phyloP scores from a whole-genome alignment of 2,797 vertebrate species.

The Moxostoma hubbsi region DNA sequence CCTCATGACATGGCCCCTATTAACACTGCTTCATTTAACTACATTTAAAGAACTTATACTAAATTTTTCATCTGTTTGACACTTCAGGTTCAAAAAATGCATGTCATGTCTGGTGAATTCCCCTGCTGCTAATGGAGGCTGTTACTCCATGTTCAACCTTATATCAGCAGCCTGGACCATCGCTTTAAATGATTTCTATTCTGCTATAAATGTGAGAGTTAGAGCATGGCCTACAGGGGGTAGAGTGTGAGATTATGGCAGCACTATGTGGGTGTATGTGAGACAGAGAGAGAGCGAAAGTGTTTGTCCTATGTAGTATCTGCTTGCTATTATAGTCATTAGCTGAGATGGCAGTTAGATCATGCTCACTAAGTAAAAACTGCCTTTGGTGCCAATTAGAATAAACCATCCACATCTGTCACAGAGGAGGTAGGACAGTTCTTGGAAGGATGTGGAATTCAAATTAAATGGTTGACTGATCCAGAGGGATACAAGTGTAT shows the following conservation, averaged over 20 bases:
- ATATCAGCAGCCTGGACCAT: conserved; percentile 26
- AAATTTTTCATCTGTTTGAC: too few relatives aligned
- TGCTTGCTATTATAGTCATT: conserved; percentile 49
- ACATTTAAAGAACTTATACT: too few relatives aligned
- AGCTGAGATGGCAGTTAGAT: conserved; percentile 51
- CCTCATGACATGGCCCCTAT: too few relatives aligned
- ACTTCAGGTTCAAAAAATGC: neutral
- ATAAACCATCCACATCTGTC: conserved; percentile 54
- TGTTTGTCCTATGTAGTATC: conserved; percentile 37
- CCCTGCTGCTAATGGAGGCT: neutral
- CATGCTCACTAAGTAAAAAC: conserved; percentile 52
- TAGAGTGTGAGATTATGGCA: conserved; percentile 19
- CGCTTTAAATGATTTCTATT: conserved; percentile 9
- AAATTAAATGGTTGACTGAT: conserved; percentile 38
- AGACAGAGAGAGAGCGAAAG: neutral
- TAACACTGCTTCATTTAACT: too few relatives aligned
- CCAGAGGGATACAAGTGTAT: neutral
- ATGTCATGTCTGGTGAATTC: conserved; percentile 1
- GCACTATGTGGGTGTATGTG: conserved; percentile 60
- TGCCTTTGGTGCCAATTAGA: conserved; percentile 56
- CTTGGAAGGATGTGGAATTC: conserved; percentile 32
- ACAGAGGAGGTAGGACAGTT: conserved; percentile 11
- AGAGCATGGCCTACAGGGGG: conserved; percentile 20
- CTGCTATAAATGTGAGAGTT: conserved; percentile 23
- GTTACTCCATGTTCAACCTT: conserved; percentile 2